phyloP scores from a whole-genome alignment of 2,113 vertebrate genomes.

The Rhagologus leucostigma region DNA sequence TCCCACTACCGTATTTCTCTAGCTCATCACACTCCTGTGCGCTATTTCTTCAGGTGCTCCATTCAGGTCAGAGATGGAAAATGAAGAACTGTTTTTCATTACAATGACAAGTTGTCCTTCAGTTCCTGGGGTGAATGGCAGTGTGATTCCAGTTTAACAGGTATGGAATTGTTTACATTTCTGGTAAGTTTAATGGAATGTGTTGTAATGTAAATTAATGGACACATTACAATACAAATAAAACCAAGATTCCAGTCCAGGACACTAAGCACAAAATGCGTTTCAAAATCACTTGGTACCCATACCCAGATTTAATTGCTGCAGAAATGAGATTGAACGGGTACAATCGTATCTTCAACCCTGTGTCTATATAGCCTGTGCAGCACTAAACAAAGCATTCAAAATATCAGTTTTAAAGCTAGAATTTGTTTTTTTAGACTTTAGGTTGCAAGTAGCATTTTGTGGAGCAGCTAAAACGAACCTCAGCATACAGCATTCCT shows the following conservation, averaged over 20 bases:
- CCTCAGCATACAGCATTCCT: neutral
- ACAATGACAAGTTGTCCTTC: neutral
- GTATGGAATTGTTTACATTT: neutral
- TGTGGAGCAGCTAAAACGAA: neutral
- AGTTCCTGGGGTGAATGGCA: neutral
- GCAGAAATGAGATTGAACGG: neutral
- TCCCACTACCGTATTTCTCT: neutral
- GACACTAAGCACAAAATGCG: neutral
- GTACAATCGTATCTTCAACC: neutral
- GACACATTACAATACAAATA: neutral
- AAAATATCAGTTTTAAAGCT: neutral
- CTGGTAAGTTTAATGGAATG: neutral
- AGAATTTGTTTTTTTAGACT: neutral
- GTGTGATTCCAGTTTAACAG: neutral
- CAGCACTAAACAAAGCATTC: neutral
- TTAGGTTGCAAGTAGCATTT: neutral
- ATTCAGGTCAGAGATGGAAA: neutral
- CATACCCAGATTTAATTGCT: neutral
- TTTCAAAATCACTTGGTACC: neutral
- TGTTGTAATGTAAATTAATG: neutral
- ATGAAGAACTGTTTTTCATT: neutral
- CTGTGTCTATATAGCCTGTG: neutral
- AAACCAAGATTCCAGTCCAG: neutral
- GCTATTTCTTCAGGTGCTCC: neutral
- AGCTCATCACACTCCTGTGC: neutral